phyloP scores from a whole-genome alignment of 2,888 invertebrate species.

The Perizoma flavofasciatum region DNA sequence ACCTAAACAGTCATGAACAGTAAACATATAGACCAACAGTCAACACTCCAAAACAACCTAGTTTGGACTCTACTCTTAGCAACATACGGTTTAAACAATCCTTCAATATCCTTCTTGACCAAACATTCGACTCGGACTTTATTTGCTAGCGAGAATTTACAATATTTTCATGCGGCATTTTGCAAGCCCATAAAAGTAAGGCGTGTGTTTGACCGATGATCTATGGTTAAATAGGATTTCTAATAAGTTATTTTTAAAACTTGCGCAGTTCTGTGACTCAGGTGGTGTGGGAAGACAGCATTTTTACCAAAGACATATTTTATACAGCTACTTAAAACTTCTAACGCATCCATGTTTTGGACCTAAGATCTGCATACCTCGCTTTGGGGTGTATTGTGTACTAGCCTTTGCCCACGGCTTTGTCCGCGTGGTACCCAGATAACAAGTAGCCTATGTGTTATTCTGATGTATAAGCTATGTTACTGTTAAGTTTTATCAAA shows the following conservation, averaged over 20 bases:
- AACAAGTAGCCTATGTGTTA: no score
- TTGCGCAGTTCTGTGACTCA: not conserved
- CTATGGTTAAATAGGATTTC: conserved; percentile 21
- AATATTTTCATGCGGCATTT: conserved; percentile 42
- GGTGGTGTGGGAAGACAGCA: not conserved
- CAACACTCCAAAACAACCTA: not conserved
- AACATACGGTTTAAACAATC: not conserved
- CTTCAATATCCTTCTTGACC: conserved; percentile 9
- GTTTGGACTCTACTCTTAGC: not conserved
- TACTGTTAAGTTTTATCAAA: no score
- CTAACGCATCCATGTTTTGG: no score
- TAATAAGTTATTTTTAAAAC: conserved; percentile 15
- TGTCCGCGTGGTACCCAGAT: no score
- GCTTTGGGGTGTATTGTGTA: no score
- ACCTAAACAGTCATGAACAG: not conserved
- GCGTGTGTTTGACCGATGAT: conserved; percentile 29
- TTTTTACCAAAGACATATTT: no score
- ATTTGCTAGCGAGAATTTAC: conserved; percentile 41
- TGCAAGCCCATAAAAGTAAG: conserved; percentile 47
- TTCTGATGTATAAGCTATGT: no score
- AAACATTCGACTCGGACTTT: conserved; percentile 40
- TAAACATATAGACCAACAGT: not conserved
- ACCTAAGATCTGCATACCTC: no score
- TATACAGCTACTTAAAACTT: no score
- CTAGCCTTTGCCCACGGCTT: no score